Base-by-base conservation (phyloP, 2,888 invertebrate genomes). In the Gryllus longicercus region DNA sequence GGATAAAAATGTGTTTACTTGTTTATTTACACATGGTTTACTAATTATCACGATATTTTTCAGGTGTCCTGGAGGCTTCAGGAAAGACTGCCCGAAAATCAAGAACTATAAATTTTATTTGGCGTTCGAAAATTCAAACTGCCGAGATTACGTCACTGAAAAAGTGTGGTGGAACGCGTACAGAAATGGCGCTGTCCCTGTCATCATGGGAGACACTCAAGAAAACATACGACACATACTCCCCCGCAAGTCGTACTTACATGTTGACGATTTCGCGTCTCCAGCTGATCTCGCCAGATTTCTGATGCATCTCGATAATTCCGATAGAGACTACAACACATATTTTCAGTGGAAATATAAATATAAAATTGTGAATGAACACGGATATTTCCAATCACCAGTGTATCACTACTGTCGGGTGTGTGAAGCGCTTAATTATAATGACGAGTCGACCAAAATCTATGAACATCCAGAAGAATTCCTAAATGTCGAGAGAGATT, bases 61-160 rank as follows among this genome's bases (percentile, higher is more conserved):
- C 85, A 92, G 91, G 51, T 93, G 93, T 83, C 91, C 92, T 0
- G 92, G 92, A 16, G 91, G 92, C 85, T 92, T 91, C 83, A 86
- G 83, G 83, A 84, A 86, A 1, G 92, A 93, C 84, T 94, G 93
- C 83, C 85, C 87, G 3, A 83, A 86, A 11, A 86, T 93, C 76
- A 86, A 88, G 0, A 84, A 88, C 12, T 94, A 93, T 85, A 88
- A 92, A 83, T 94, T 94, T 85, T 93, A 93, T 84, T 85, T 94
- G 75, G 90, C 92, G 0, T 91, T 93, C 82, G 94, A 94, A 86
- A 93, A 93, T 84, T 90, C 92, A 0, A 90, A 91, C 83, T 94
- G 94, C 84, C 87, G 88, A 11, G 91, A 93, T 84, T 94, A 94
- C 84, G 86, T 93, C 77, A 93, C 93, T 0, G 93, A 94, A 84